Evolutionary conservation across 2,888 invertebrate genomes (phyloP).

Genomic region (Drosophila yooni): DNA sequence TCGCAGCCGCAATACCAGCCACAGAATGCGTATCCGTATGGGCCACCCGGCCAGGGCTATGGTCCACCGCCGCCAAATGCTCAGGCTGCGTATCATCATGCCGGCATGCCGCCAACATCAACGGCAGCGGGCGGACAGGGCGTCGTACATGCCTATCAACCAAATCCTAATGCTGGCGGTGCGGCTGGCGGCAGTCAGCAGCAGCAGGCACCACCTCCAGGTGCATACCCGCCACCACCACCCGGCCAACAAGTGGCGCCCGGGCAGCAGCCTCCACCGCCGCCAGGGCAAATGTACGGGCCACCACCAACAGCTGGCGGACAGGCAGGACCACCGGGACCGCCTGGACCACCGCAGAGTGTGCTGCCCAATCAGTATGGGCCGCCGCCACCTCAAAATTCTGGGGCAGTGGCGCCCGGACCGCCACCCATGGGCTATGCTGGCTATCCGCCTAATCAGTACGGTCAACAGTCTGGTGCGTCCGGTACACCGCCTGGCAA

Average conservation of each 20-base stretch:
- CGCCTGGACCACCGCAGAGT: conserved; percentile 74
- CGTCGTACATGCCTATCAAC: conserved; percentile 85
- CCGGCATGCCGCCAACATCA: conserved; percentile 84
- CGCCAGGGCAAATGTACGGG: conserved; percentile 84
- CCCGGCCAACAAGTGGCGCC: conserved; percentile 70
- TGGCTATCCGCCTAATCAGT: conserved; percentile 70
- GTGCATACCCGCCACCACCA: conserved; percentile 85
- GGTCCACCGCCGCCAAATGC: conserved; percentile 86
- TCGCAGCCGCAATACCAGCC: conserved; percentile 86
- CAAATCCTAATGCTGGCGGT: conserved; percentile 83
- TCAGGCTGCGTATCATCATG: conserved; percentile 86
- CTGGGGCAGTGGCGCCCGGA: conserved; percentile 43
- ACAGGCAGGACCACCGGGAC: conserved; percentile 84
- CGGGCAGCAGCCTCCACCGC: conserved; percentile 84
- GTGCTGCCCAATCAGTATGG: conserved; percentile 66
- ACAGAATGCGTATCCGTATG: conserved; percentile 87
- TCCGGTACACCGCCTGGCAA: conserved; percentile 83
- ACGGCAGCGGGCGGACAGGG: conserved; percentile 83
- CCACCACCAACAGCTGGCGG: conserved; percentile 84
- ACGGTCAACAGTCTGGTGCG: conserved; percentile 61
- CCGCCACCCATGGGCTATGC: conserved; percentile 81
- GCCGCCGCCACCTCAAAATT: conserved; percentile 76
- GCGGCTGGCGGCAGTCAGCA: conserved; percentile 39
- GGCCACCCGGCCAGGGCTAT: conserved; percentile 86
- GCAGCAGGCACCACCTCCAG: conserved; percentile 85